Evolutionary conservation across 2,113 vertebrate species (phyloP).

Genomic region (Ophiodon elongatus): DNA sequence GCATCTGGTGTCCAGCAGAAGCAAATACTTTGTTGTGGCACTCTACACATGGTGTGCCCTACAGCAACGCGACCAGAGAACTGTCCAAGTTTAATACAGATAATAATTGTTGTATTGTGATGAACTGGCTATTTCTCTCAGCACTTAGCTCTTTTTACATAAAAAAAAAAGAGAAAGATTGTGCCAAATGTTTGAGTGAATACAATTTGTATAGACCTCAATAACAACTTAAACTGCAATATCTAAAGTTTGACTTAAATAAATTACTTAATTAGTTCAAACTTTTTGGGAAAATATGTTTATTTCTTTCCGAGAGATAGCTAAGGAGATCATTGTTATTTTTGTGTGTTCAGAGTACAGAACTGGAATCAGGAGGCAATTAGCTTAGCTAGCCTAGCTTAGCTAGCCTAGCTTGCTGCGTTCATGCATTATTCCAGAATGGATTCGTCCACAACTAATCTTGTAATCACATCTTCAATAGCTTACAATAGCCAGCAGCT

Average conservation of each 20-base stretch:
- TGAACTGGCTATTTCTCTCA: background rate
- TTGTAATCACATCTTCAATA: no score
- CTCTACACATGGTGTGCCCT: slow-evolving; percentile 25
- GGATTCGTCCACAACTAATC: no score
- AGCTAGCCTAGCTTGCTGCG: no score
- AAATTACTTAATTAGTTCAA: background rate
- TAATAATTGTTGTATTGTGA: background rate
- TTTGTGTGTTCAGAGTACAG: no score
- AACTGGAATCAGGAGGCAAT: no score
- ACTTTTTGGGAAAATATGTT: no score
- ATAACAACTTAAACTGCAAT: background rate
- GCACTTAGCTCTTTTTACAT: background rate
- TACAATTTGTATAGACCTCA: background rate
- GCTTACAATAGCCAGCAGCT: no score
- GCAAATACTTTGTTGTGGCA: slow-evolving; percentile 64
- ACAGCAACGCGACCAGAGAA: slow-evolving; percentile 6
- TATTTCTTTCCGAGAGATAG: background rate
- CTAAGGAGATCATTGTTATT: no score
- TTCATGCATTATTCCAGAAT: no score
- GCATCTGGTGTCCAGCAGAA: slow-evolving; percentile 57
- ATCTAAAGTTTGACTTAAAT: background rate
- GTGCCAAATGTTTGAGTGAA: background rate
- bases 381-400: no score
- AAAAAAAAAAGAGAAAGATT: background rate
- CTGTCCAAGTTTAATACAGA: slow-evolving; percentile 8